Conservation (phyloP, 35 echinoderm and acorn worm genomes). For the Stichopus chloronotus region DNA sequence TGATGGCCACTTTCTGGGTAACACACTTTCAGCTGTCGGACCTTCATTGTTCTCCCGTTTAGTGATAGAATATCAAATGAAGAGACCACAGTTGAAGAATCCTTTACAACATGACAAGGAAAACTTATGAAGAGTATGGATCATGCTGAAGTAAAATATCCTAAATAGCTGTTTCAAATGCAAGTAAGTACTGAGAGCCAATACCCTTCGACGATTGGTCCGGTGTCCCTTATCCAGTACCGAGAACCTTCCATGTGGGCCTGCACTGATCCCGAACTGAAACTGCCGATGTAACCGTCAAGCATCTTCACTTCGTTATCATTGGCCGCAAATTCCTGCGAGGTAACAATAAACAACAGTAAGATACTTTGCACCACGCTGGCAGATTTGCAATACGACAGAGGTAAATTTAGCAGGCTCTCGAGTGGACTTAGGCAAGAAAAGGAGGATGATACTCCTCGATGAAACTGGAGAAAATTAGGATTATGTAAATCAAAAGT, state of each 20-base stretch:
- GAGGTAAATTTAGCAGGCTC: neutral
- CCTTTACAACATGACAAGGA: too few relatives aligned
- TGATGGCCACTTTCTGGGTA: too few relatives aligned
- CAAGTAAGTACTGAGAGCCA: too few relatives aligned
- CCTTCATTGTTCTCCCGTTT: too few relatives aligned
- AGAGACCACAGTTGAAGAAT: too few relatives aligned
- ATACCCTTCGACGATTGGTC: slow-evolving; percentile 95
- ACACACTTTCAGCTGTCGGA: too few relatives aligned
- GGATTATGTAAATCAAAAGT: neutral
- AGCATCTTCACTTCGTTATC: slow-evolving; percentile 84
- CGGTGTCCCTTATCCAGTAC: slow-evolving; percentile 93
- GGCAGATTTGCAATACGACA: neutral
- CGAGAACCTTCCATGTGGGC: slow-evolving; percentile 94
- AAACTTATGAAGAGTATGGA: too few relatives aligned
- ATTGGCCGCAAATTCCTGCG: slow-evolving; percentile 93
- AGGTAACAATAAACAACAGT: neutral
- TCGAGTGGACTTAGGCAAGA: neutral
- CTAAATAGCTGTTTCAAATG: too few relatives aligned
- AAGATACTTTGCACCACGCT: neutral
- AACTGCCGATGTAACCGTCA: slow-evolving; percentile 77
- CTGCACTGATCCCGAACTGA: slow-evolving; percentile 77
- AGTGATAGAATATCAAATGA: too few relatives aligned
- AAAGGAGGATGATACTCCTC: neutral
- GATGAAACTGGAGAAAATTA: neutral
- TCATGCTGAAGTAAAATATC: too few relatives aligned